These are phyloP conservation scores for Drosophila prostipennis DNA, from an alignment of 2,888 invertebrate genomes.

Conservation along the genomic window DNA sequence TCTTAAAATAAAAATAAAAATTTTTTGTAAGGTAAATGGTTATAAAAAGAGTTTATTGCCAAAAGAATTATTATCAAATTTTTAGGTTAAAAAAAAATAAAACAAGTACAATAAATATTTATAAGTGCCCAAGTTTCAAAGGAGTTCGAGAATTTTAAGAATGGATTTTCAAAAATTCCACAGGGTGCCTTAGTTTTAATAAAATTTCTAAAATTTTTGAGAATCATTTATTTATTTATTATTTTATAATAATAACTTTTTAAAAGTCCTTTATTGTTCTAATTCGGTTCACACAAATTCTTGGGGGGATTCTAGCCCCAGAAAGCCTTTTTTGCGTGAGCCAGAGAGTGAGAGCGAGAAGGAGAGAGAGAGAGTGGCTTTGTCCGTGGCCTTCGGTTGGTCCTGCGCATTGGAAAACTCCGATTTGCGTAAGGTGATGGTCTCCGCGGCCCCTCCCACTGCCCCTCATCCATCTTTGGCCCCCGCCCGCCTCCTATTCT, in stretches of 20 bases:
- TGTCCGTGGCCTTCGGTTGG: conserved; percentile 65
- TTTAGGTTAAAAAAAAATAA: too few species aligned
- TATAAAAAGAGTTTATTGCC: too few species aligned
- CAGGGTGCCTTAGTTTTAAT: too few species aligned
- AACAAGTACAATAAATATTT: too few species aligned
- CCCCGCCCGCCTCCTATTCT: too few species aligned
- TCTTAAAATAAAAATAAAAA: background rate
- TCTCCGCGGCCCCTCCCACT: conserved; percentile 28
- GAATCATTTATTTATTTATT: too few species aligned
- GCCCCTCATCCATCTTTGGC: background rate
- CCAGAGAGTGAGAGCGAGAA: background rate
- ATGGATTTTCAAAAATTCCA: too few species aligned
- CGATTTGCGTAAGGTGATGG: conserved; percentile 77
- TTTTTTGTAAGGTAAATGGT: background rate
- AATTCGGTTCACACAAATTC: background rate
- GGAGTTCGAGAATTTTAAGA: too few species aligned
- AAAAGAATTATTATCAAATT: too few species aligned
- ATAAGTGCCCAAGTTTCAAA: too few species aligned
- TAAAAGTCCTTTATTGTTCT: background rate
- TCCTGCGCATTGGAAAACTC: conserved; percentile 71
- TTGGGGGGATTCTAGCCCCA: background rate
- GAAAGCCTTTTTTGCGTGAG: background rate
- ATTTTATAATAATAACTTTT: background rate
- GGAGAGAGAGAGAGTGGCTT: conserved; percentile 30
- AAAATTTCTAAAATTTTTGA: too few species aligned